Percentiles rank a stretch among this genome's conserved stretches.
These are phyloP conservation scores for Caenorhabditis angaria DNA, from an alignment of 2,888 invertebrate species.

Conservation along the genomic window DNA sequence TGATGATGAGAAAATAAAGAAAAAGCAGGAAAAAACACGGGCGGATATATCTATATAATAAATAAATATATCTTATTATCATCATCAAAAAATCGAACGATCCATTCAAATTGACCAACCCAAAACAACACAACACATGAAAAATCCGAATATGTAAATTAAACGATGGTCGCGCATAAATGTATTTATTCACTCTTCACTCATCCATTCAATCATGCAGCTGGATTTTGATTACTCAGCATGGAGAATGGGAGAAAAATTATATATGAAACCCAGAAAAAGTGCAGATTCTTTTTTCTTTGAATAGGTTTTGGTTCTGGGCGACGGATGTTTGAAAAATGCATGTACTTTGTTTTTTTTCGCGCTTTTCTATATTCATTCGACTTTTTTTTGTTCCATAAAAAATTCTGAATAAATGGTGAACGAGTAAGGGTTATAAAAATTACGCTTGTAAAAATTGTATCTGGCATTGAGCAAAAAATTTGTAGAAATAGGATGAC, in stretches of 20 bases:
- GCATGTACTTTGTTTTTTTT: not conserved
- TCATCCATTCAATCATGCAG: no score
- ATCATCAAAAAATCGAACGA: not conserved
- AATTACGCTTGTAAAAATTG: not conserved
- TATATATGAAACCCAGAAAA: no score
- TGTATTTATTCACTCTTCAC: no score
- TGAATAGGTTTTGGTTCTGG: not conserved
- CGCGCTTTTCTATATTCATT: no score
- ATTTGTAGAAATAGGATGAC: not conserved
- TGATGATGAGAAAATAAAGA: conserved; percentile 1
- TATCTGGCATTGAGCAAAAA: not conserved
- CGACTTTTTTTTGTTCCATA: no score
- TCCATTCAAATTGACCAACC: no score
- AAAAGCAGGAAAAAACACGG: not conserved
- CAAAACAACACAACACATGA: no score
- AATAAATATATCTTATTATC: not conserved
- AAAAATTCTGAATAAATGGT: no score
- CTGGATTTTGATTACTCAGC: conserved; percentile 1
- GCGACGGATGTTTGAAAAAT: not conserved
- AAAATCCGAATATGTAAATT: conserved; percentile 4
- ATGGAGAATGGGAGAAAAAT: not conserved
- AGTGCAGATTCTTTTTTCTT: conserved; percentile 4
- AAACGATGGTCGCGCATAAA: not conserved
- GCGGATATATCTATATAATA: not conserved
- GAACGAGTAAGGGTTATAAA: no score